Evolutionary conservation across 2,113 vertebrate species (phyloP).

Genomic region (Bambusicola thoracicus): DNA sequence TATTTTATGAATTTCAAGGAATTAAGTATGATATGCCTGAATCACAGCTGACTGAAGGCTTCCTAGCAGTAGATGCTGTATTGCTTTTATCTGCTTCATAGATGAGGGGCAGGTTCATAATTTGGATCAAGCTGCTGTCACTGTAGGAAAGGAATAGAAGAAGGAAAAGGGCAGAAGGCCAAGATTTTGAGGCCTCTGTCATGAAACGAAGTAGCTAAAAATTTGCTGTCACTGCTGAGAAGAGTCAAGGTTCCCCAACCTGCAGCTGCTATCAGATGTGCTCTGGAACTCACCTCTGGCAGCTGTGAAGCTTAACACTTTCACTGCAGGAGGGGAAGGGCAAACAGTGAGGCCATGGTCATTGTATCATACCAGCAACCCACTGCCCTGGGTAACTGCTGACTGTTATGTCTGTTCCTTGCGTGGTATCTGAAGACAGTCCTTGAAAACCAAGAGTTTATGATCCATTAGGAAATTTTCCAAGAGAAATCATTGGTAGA

Average conservation of each 20-base stretch:
- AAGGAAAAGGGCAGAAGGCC: not conserved
- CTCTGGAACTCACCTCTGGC: not conserved
- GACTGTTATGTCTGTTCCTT: not conserved
- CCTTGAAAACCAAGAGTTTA: not conserved
- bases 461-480: not conserved
- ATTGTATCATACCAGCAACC: not conserved
- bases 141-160: not conserved
- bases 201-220: not conserved
- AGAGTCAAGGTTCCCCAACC: not conserved
- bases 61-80: not conserved
- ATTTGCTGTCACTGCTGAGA: not conserved
- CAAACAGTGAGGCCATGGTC: not conserved
- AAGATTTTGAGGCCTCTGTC: not conserved
- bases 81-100: not conserved
- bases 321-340: fast-evolving
- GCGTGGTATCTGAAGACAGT: not conserved
- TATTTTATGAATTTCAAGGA: not conserved
- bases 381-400: not conserved
- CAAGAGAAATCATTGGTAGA: not conserved
- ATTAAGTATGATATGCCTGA: not conserved
- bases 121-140: not conserved
- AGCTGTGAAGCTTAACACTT: not conserved
- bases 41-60: not conserved
- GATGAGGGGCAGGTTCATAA: not conserved
- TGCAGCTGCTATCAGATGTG: not conserved